Conservation (phyloP, 2,888 invertebrate genomes). For the Nomada hirtipes region DNA sequence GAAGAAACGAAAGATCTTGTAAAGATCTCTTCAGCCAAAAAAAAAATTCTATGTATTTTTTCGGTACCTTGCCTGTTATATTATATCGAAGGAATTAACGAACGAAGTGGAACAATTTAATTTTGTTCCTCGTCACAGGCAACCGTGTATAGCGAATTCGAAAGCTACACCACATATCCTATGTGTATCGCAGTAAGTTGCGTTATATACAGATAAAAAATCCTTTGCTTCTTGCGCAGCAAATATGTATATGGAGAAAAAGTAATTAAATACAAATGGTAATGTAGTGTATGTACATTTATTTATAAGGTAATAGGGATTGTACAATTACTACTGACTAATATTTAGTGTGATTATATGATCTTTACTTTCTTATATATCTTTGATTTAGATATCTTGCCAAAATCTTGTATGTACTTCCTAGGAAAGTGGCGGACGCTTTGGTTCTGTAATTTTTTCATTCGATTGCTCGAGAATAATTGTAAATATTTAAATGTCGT, state of each 20-base stretch:
- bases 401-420: slow-evolving; percentile 53
- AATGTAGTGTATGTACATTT: slow-evolving; percentile 57
- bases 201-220: slow-evolving; percentile 17
- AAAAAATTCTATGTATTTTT: slow-evolving; percentile 9
- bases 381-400: slow-evolving; percentile 65
- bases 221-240: slow-evolving; percentile 34
- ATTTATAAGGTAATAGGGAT: slow-evolving; percentile 70
- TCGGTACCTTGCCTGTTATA: slow-evolving; percentile 4
- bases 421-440: slow-evolving; percentile 24
- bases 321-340: slow-evolving; percentile 68
- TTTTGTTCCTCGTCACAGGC: slow-evolving; percentile 13
- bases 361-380: slow-evolving; percentile 66
- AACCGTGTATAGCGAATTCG: slow-evolving; percentile 25
- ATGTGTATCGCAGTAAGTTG: slow-evolving; percentile 33
- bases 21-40: slow-evolving; percentile 16
- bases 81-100: slow-evolving; percentile 14
- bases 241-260: slow-evolving; percentile 26
- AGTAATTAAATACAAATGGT: slow-evolving; percentile 25
- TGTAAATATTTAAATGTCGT: slow-evolving; percentile 19
- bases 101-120: slow-evolving; percentile 21
- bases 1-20: slow-evolving; percentile 13
- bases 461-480: neutral
- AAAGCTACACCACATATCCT: slow-evolving; percentile 29
- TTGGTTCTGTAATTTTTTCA: slow-evolving; percentile 12
- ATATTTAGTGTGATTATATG: slow-evolving; percentile 69